Conservation (phyloP, 2,113 vertebrate species). For the Marcusenius ussheri region DNA sequence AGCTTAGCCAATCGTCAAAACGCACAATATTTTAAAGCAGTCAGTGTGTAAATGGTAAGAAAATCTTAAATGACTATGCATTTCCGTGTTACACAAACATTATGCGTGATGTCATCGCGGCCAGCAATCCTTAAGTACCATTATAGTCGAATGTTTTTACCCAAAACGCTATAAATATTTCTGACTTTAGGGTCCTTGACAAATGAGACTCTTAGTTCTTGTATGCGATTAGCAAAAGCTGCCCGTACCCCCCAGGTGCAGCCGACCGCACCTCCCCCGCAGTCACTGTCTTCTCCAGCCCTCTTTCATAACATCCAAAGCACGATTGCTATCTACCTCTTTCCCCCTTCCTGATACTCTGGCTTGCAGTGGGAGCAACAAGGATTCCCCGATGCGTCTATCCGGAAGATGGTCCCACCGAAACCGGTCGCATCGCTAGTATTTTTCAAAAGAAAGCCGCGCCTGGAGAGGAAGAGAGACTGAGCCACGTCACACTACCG, state of each 20-base stretch:
- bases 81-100: background rate
- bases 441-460: background rate
- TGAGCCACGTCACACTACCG: constrained; percentile 32
- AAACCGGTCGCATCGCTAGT: background rate
- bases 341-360: background rate
- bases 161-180: background rate
- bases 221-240: background rate
- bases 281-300: background rate
- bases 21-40: background rate
- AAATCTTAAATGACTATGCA: background rate
- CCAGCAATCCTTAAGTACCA: background rate
- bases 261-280: background rate
- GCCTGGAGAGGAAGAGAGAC: background rate
- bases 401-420: background rate
- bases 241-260: background rate
- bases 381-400: background rate
- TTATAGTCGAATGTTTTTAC: background rate
- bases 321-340: background rate
- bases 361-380: background rate
- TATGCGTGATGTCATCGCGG: background rate
- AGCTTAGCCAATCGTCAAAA: background rate
- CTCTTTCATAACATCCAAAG: background rate
- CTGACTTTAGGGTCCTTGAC: background rate
- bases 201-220: background rate
- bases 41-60: background rate